Evolutionary conservation across 2,888 invertebrate species (phyloP), one percentile per base, ranked within the genome.

Genomic region (Clanis bilineata): DNA sequence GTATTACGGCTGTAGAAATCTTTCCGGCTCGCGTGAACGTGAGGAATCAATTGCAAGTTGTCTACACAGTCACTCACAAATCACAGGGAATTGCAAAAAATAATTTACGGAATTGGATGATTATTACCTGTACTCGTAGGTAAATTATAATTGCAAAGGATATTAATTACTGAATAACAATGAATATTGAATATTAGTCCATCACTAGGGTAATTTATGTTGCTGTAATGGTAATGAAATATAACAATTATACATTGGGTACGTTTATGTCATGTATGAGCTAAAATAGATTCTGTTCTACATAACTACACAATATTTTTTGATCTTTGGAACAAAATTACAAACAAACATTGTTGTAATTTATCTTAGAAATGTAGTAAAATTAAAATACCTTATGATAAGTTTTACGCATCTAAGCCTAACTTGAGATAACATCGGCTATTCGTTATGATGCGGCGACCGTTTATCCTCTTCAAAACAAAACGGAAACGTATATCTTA

Each of bases 11-110:
- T 73, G 73, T 72, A 69, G 76, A 79, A 80, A 79, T 76, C 75
- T 72, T 18, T 51, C 28, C 65, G 60, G 63, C 67, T 80, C 69
- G 78, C 76, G 73, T 75, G 79, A 75, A 76, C 72, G 70, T 67
- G 72, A 70, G 66, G 73, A 80, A 80, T 80, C 77, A 79, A 79
- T 80, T 76, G 70, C 74, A 64, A 72, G 61, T 71, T 68, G 76
- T 66, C 68, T 72, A 74, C 71, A 70, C 72, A 73, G 69, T n/a
- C n/a, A n/a, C n/a, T n/a, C n/a, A n/a, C n/a, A n/a, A n/a, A 72
- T 75, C 71, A 71, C 73, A 73, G 69, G 74, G 72, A 64, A 67
- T 60, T 66, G 60, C 60, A 72, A 72, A 78, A 80, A 77, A 75
- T 77, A 73, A 77, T 79, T 71, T 75, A 77, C 77, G 73, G 72